Evolutionary conservation across 2,797 vertebrate genomes (phyloP).

Genomic region (Hipposideros larvatus): DNA sequence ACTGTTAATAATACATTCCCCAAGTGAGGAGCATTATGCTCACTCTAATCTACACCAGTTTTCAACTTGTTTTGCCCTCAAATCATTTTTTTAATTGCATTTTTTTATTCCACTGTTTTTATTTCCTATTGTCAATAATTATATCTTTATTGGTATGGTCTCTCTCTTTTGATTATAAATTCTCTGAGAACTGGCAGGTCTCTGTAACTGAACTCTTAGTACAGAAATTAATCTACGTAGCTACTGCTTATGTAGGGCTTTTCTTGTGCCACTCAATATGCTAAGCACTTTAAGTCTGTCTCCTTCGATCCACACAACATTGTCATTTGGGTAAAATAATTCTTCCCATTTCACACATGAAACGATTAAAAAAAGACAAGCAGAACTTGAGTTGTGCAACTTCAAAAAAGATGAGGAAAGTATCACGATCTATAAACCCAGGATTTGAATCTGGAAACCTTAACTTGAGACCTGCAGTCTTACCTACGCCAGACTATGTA

Average conservation of each 20-base stretch:
- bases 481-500: neutral
- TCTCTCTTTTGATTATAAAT: neutral
- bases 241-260: neutral
- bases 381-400: neutral
- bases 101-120: neutral
- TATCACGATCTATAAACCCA: neutral
- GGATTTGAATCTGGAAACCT: neutral
- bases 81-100: neutral
- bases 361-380: neutral
- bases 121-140: neutral
- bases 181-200: neutral
- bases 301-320: neutral
- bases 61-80: neutral
- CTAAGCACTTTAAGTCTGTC: neutral
- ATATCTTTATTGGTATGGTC: neutral
- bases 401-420: neutral
- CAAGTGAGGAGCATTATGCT: neutral
- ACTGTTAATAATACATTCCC: neutral
- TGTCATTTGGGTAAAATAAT: neutral
- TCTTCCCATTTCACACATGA: neutral
- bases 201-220: slow-evolving; percentile 16
- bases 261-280: neutral
- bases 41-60: neutral
- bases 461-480: neutral
- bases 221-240: neutral